A percentile compares a stretch with the other conserved stretches of the same genome.
Conservation (phyloP, 2,888 invertebrate species). For the Torymus auratus region DNA sequence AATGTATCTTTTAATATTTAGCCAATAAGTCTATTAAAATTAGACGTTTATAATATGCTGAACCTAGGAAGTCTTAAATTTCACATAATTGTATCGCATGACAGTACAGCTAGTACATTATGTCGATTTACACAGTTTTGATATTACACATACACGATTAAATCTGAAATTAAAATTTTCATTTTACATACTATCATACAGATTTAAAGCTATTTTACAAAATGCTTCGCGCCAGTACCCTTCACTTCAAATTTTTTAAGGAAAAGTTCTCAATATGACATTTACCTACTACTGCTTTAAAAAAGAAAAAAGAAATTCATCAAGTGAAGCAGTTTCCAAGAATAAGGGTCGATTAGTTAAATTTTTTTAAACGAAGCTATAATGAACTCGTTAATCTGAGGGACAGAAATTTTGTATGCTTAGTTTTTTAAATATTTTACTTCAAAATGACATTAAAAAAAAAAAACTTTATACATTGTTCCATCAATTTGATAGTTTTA, state of each 20-base stretch:
- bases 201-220: slow-evolving; percentile 50
- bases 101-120: slow-evolving; percentile 42
- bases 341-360: slow-evolving; percentile 5
- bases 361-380: slow-evolving; percentile 7
- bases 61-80: slow-evolving; percentile 40
- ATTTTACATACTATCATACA: slow-evolving; percentile 52
- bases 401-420: slow-evolving; percentile 30
- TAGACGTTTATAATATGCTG: slow-evolving; percentile 41
- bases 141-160: slow-evolving; percentile 38
- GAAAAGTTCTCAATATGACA: background rate
- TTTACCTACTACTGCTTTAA: slow-evolving; percentile 25
- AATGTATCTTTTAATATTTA: slow-evolving; percentile 34
- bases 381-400: slow-evolving; percentile 14
- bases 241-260: slow-evolving; percentile 17
- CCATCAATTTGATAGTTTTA: background rate
- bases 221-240: slow-evolving; percentile 25
- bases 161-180: slow-evolving; percentile 37
- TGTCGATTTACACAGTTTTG: slow-evolving; percentile 39
- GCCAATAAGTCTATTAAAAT: slow-evolving; percentile 45
- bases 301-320: slow-evolving; percentile 14
- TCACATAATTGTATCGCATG: slow-evolving; percentile 3
- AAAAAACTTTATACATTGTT: slow-evolving; percentile 30
- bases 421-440: slow-evolving; percentile 26
- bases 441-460: slow-evolving; percentile 12
- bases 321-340: slow-evolving; percentile 8